Conservation (phyloP, 2,888 invertebrate genomes). For the Acrocyrtus sp. region DNA sequence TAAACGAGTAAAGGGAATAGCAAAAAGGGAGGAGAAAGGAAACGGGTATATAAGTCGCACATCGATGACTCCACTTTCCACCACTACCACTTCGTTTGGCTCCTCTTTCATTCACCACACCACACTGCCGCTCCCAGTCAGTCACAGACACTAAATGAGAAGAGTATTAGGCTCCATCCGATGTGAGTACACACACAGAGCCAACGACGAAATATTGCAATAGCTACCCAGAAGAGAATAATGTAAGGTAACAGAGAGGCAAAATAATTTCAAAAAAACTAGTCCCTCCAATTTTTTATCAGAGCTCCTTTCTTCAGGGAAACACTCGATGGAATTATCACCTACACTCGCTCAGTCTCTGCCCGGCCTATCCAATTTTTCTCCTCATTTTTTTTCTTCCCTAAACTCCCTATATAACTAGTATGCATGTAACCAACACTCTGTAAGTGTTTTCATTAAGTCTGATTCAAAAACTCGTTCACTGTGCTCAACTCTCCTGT, state of each 20-base stretch:
- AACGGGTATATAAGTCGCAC: slow-evolving; percentile 35
- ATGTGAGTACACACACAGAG: neutral
- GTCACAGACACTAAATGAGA: neutral
- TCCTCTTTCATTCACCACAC: neutral
- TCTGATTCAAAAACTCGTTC: no score
- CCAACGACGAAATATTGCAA: slow-evolving; percentile 14
- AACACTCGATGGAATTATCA: slow-evolving; percentile 31
- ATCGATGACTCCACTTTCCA: slow-evolving; percentile 30
- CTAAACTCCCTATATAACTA: no score
- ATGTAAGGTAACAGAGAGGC: no score
- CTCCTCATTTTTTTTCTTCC: neutral
- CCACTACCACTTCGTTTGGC: neutral
- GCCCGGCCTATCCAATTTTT: neutral
- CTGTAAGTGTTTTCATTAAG: no score
- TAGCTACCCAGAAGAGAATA: no score
- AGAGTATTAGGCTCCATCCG: neutral
- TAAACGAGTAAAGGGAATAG: slow-evolving; percentile 8
- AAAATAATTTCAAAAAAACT: no score
- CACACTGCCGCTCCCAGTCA: neutral
- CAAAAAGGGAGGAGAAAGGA: neutral
- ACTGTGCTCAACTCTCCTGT: no score
- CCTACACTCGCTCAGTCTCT: neutral
- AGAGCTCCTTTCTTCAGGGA: neutral
- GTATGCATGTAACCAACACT: no score
- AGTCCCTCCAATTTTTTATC: no score